Evolutionary conservation across 2,888 invertebrate species (phyloP).

Genomic region (Drosophila paracracens): DNA sequence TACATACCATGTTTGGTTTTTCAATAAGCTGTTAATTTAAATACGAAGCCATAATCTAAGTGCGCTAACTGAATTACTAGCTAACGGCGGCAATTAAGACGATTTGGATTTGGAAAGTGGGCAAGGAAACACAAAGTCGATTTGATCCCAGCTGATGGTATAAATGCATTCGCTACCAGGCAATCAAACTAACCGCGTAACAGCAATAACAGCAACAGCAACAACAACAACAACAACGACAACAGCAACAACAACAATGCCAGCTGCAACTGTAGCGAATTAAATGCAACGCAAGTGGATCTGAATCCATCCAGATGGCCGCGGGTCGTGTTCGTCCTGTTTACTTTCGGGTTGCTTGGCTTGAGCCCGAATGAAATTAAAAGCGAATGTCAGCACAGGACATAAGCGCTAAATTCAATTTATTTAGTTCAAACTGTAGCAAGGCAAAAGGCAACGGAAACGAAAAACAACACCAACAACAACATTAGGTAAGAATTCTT

Average conservation of each 20-base stretch:
- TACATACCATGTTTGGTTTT: neutral
- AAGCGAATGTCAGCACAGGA: conserved; percentile 69
- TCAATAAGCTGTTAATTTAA: conserved; percentile 25
- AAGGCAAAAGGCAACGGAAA: conserved; percentile 30
- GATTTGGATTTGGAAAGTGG: conserved; percentile 21
- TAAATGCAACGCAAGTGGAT: conserved; percentile 45
- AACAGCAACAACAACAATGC: conserved; percentile 15
- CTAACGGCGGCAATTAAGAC: conserved; percentile 38
- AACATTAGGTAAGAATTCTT: neutral
- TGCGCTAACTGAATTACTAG: conserved; percentile 39
- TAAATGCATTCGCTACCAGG: conserved; percentile 56
- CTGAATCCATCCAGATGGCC: conserved; percentile 25
- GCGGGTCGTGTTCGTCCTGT: conserved; percentile 10
- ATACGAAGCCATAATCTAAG: conserved; percentile 38
- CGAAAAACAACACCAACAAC: conserved; percentile 23
- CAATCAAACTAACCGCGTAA: conserved; percentile 54
- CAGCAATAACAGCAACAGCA: neutral
- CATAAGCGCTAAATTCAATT: conserved; percentile 76
- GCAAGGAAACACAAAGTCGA: conserved; percentile 4
- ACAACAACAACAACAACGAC: neutral
- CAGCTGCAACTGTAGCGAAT: conserved; percentile 37
- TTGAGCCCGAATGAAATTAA: conserved; percentile 73
- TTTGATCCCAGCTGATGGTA: conserved; percentile 9
- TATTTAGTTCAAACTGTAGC: conserved; percentile 65
- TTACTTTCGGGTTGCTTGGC: conserved; percentile 47